Percentiles rank a stretch among this genome's conserved stretches.
Conservation (phyloP, 1,140 invertebrate species). For the Tyrophagus putrescentiae region DNA sequence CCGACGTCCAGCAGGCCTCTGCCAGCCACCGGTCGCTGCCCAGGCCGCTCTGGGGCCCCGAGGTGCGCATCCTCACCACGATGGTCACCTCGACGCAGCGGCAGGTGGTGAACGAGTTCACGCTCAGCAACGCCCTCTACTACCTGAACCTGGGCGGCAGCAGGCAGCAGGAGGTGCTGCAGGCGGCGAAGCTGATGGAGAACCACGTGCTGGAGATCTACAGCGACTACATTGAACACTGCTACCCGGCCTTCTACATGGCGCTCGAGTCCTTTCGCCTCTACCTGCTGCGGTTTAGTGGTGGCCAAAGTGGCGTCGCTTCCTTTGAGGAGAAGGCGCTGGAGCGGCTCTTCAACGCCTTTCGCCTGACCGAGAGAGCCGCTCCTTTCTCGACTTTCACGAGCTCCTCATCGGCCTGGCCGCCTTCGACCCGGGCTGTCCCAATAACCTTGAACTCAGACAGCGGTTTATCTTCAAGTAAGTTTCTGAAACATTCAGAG, state of each 20-base stretch:
- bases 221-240: background rate
- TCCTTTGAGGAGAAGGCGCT: background rate
- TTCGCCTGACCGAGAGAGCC: constrained; percentile 1
- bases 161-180: no score
- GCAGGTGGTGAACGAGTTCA: background rate
- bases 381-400: constrained; percentile 32
- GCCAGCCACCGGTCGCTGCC: background rate
- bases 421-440: constrained; percentile 40
- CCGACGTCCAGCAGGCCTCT: background rate
- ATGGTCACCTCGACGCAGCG: background rate
- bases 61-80: background rate
- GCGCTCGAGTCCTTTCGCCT: background rate
- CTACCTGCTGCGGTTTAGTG: background rate
- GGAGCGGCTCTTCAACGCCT: constrained; percentile 9
- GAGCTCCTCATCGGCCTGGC: constrained; percentile 41
- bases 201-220: background rate
- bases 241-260: constrained; percentile 4
- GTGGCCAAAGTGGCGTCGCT: background rate
- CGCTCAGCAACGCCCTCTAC: no score
- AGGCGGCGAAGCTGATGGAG: background rate
- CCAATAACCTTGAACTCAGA: constrained; percentile 33
- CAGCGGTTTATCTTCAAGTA: constrained; percentile 7
- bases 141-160: background rate
- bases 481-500: background rate
- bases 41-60: background rate